A percentile compares a stretch with the other conserved stretches of the same genome.
Evolutionary conservation across 2,888 invertebrate species (phyloP).

Genomic region (Neria commutata): DNA sequence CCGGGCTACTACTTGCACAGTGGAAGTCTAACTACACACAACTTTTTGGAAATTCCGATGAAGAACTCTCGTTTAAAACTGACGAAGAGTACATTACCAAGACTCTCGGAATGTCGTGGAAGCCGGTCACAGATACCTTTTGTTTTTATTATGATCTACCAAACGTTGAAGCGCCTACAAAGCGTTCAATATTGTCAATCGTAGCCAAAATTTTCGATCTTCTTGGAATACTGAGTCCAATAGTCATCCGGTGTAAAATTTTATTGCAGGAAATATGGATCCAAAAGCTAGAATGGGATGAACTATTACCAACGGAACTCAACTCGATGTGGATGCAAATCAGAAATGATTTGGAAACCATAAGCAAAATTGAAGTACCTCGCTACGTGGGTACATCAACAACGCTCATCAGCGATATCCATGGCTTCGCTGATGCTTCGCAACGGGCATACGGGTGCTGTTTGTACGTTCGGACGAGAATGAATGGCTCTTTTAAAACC

Average conservation of each 20-base stretch:
- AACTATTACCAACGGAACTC: constrained; percentile 2
- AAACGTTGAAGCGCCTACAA: constrained; percentile 9
- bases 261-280: constrained; percentile 28
- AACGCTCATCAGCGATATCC: not conserved
- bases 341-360: not conserved
- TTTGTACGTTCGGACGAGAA: constrained; percentile 5
- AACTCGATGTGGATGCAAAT: constrained; percentile 3
- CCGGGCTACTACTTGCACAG: constrained; percentile 8
- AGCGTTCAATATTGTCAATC: constrained; percentile 8
- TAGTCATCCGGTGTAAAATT: constrained; percentile 27
- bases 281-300: constrained; percentile 15
- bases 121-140: not conserved
- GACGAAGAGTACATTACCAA: constrained; percentile 1
- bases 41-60: not conserved
- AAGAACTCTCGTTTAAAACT: not conserved
- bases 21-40: constrained; percentile 10
- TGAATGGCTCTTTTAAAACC: not conserved
- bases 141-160: constrained; percentile 8
- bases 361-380: constrained; percentile 6
- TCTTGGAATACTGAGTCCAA: constrained; percentile 25
- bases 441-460: constrained; percentile 14
- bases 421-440: constrained; percentile 16
- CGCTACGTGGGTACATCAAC: constrained; percentile 8
- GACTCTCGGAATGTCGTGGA: constrained; percentile 4
- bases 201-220: constrained; percentile 25